These are phyloP conservation scores for Formica aserva DNA, from an alignment of 2,888 invertebrate species.

Conservation along the genomic window DNA sequence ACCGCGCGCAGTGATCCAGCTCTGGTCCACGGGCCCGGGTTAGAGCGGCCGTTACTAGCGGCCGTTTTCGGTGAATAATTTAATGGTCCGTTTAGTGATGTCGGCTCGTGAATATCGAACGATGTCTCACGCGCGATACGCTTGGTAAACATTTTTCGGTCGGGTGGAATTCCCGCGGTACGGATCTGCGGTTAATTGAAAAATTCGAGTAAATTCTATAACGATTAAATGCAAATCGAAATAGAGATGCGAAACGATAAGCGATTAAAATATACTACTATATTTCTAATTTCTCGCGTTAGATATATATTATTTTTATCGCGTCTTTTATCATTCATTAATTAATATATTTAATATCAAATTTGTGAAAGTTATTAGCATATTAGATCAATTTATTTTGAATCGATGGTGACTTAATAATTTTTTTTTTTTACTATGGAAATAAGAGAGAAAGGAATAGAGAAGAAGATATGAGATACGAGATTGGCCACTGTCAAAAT, in stretches of 20 bases:
- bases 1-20: conserved; percentile 29
- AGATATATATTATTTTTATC: background rate
- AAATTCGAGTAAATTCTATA: background rate
- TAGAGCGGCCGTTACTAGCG: conserved; percentile 46
- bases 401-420: background rate
- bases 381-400: background rate
- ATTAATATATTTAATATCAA: conserved; percentile 22
- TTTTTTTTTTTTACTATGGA: background rate
- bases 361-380: background rate
- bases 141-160: conserved; percentile 41
- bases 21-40: background rate
- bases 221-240: background rate
- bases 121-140: conserved; percentile 31
- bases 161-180: conserved; percentile 2
- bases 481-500: conserved; percentile 5
- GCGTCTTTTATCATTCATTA: background rate
- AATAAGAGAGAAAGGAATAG: background rate
- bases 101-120: conserved; percentile 54
- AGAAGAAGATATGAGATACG: conserved; percentile 3
- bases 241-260: background rate
- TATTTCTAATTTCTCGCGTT: background rate
- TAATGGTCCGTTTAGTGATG: conserved; percentile 54
- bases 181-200: background rate
- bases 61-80: conserved; percentile 54
- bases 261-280: background rate